Conservation (phyloP, 2,113 vertebrate species). For the Hippocampus mohnikei region DNA sequence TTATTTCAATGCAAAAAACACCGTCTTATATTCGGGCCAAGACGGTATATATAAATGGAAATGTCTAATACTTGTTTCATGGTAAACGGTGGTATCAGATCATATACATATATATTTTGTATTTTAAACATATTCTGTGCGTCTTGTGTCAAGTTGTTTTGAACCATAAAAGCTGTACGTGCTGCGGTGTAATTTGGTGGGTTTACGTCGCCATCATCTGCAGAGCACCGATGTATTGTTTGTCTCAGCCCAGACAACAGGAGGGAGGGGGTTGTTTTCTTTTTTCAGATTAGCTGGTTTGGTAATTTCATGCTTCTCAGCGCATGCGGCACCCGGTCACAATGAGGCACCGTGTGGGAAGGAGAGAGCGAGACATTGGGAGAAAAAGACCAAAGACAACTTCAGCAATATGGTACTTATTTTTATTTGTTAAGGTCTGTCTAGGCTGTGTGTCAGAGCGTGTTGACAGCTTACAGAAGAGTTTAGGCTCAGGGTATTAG, state of each 20-base stretch:
- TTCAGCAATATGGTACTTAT: slow-evolving; percentile 4
- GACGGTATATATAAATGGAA: too few species aligned
- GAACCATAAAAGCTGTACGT: too few species aligned
- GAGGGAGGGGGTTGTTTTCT: slow-evolving; percentile 16
- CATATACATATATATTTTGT: too few species aligned
- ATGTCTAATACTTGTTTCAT: too few species aligned
- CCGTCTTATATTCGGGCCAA: too few species aligned
- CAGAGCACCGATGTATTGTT: slow-evolving; percentile 27
- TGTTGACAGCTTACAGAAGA: not conserved
- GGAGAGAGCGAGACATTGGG: slow-evolving; percentile 30
- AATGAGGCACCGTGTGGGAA: slow-evolving; percentile 35
- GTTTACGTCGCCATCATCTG: slow-evolving; percentile 22
- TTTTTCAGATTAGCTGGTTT: slow-evolving; percentile 7
- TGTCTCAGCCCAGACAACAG: slow-evolving; percentile 23
- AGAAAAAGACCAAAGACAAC: slow-evolving; percentile 36
- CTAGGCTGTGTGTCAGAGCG: not conserved
- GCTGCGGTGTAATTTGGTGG: not conserved
- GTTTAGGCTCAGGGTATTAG: not conserved
- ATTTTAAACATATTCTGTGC: too few species aligned
- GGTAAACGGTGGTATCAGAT: too few species aligned
- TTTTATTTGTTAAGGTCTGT: slow-evolving; percentile 8
- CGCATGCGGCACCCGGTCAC: slow-evolving; percentile 32
- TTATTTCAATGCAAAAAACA: too few species aligned
- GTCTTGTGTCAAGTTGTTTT: too few species aligned
- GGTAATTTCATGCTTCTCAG: slow-evolving; percentile 60